Conservation (phyloP, 2,888 invertebrate species). For the Anorthoa munda region DNA sequence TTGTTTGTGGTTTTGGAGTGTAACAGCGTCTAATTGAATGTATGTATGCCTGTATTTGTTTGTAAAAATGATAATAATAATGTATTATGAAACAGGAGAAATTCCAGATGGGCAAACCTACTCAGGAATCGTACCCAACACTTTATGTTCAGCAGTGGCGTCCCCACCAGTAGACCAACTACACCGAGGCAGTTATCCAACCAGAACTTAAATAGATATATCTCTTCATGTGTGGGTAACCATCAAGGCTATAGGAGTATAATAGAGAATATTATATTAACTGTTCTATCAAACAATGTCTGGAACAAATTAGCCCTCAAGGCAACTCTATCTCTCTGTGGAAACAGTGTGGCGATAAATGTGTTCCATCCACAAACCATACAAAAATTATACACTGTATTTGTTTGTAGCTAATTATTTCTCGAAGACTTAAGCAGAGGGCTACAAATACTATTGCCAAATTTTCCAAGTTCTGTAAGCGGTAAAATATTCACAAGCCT, state of each 20-base stretch:
- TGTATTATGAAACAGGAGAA: neutral
- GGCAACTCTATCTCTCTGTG: neutral
- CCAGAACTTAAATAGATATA: too few species aligned
- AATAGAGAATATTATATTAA: too few species aligned
- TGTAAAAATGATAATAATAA: neutral
- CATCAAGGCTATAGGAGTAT: neutral
- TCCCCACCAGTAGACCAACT: too few species aligned
- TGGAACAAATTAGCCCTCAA: constrained; percentile 2
- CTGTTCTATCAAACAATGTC: too few species aligned
- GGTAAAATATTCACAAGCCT: too few species aligned
- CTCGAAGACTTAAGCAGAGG: neutral
- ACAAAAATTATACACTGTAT: neutral
- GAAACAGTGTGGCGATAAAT: neutral
- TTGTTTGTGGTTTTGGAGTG: constrained; percentile 20
- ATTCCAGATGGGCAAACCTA: too few species aligned
- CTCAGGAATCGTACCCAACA: too few species aligned
- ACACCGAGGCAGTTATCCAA: too few species aligned
- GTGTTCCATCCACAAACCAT: neutral
- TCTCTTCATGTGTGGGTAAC: neutral
- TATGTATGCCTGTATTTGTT: constrained; percentile 6
- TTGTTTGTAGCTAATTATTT: neutral
- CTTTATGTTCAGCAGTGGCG: too few species aligned
- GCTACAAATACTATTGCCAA: too few species aligned
- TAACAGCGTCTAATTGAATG: too few species aligned
- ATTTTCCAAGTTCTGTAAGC: too few species aligned